Evolutionary conservation across 2,113 vertebrate genomes (phyloP).

Genomic region (Agelaius phoeniceus): DNA sequence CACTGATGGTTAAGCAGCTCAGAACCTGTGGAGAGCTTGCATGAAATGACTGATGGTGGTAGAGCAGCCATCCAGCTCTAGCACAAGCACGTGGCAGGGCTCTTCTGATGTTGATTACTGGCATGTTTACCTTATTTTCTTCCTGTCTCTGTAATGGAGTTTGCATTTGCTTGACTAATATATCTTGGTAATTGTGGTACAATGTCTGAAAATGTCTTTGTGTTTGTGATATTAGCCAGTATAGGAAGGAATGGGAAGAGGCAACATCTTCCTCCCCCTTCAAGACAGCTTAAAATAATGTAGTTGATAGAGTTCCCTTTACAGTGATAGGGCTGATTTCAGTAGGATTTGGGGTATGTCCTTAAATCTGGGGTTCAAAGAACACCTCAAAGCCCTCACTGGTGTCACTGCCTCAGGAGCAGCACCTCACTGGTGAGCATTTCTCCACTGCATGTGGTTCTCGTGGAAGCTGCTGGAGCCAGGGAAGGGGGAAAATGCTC

Average conservation of each 20-base stretch:
- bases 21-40: neutral
- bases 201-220: neutral
- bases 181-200: neutral
- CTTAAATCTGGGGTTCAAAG: neutral
- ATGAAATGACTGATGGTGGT: neutral
- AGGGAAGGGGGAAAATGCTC: neutral
- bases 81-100: neutral
- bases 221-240: neutral
- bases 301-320: neutral
- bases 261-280: neutral
- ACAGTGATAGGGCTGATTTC: neutral
- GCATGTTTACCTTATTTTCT: neutral
- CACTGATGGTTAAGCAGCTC: neutral
- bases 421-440: neutral
- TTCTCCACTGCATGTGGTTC: accelerated
- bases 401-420: neutral
- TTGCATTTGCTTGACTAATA: neutral
- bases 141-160: neutral
- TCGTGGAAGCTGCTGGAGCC: accelerated
- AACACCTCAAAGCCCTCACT: neutral
- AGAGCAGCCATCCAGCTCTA: neutral
- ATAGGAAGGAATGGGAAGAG: neutral
- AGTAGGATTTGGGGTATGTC: neutral
- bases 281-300: neutral
- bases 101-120: neutral